Evolutionary conservation across 1,140 invertebrate genomes (phyloP).

Genomic region (Atta texana): DNA sequence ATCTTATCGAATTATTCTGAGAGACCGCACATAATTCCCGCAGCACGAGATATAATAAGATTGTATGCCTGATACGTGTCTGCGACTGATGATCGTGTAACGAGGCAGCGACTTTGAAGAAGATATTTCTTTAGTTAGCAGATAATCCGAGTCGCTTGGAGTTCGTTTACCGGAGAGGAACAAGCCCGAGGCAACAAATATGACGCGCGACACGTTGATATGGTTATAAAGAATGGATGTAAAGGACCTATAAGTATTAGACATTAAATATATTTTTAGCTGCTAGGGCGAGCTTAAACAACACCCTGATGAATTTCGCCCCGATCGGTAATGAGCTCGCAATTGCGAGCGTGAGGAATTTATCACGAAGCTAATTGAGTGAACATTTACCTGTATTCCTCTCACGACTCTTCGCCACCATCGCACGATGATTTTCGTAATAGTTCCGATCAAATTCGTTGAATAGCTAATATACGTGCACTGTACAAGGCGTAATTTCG

Average conservation of each 20-base stretch:
- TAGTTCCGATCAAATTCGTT: conserved; percentile 24
- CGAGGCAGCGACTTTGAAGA: conserved; percentile 10
- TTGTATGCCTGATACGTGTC: neutral
- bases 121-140: conserved; percentile 40
- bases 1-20: conserved; percentile 29
- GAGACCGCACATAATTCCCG: neutral
- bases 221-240: conserved; percentile 31
- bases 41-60: conserved; percentile 7
- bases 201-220: conserved; percentile 21
- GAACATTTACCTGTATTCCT: conserved; percentile 24
- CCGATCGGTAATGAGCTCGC: conserved; percentile 5
- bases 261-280: conserved; percentile 35
- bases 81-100: conserved; percentile 21
- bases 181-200: conserved; percentile 10
- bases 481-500: conserved; percentile 22
- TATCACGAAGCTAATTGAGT: conserved; percentile 52
- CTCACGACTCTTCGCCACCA: neutral
- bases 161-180: neutral
- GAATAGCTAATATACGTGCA: conserved; percentile 15
- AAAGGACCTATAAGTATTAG: conserved; percentile 25
- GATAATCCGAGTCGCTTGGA: conserved; percentile 15
- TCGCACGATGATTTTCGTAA: conserved; percentile 55
- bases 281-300: conserved; percentile 17
- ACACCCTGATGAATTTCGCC: conserved; percentile 12
- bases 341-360: neutral